Evolutionary conservation across 53 echinoderm and acorn worm species (phyloP).

Genomic region (Mesocentrotus franciscanus): DNA sequence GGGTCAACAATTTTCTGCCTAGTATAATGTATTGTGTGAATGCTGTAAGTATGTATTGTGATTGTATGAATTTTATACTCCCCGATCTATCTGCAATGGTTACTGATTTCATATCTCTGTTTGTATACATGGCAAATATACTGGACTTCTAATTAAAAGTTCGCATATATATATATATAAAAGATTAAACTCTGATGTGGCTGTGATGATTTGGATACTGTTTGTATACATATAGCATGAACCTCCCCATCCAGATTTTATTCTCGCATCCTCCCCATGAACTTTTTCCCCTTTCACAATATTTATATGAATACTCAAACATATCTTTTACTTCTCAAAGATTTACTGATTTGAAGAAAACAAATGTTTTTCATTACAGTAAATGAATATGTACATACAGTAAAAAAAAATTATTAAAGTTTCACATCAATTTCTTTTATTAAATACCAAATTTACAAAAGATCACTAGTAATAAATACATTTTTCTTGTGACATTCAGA

Average conservation of each 20-base stretch:
- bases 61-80: constrained; percentile 28
- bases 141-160: constrained; percentile 46
- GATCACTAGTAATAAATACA: not conserved
- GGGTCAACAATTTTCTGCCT: not conserved
- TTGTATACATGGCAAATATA: constrained; percentile 37
- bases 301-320: too few species aligned
- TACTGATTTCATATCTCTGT: constrained; percentile 5
- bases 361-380: not conserved
- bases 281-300: too few species aligned
- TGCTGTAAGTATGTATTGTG: not conserved
- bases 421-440: not conserved
- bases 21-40: not conserved
- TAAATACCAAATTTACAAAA: not conserved
- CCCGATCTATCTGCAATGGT: constrained; percentile 26
- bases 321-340: too few species aligned
- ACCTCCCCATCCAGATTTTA: too few species aligned
- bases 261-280: too few species aligned
- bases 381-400: not conserved
- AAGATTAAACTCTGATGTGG: not conserved
- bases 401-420: not conserved
- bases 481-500: not conserved
- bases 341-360: too few species aligned
- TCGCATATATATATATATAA: constrained; percentile 35
- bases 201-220: not conserved
- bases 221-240: too few species aligned